Evolutionary conservation across 2,888 invertebrate species (phyloP).

Genomic region (Dasysyrphus tricinctus): DNA sequence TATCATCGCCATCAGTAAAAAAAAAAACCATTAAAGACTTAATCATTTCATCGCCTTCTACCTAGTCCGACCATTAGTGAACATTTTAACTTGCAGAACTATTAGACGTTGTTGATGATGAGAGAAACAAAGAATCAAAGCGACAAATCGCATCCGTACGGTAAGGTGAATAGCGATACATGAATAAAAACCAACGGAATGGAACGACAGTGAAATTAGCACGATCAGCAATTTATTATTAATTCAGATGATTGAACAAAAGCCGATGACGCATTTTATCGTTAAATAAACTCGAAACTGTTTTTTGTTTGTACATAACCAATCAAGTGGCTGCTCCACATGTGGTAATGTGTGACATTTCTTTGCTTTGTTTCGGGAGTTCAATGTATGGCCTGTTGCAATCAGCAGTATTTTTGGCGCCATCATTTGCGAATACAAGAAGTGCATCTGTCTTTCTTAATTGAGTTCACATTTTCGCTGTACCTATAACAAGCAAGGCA

Average conservation of each 20-base stretch:
- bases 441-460: slow-evolving; percentile 52
- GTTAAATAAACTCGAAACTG: slow-evolving; percentile 1
- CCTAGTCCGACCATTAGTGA: background rate
- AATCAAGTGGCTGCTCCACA: slow-evolving; percentile 9
- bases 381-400: slow-evolving; percentile 8
- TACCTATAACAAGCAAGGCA: slow-evolving; percentile 7
- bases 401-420: slow-evolving; percentile 55
- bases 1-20: too few relatives aligned
- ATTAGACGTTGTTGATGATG: background rate
- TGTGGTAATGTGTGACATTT: slow-evolving; percentile 30
- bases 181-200: slow-evolving; percentile 1
- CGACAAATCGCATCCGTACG: slow-evolving; percentile 7
- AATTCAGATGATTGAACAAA: slow-evolving; percentile 6
- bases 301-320: background rate
- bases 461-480: slow-evolving; percentile 66
- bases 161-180: slow-evolving; percentile 12
- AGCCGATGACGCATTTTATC: slow-evolving; percentile 15
- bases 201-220: slow-evolving; percentile 26
- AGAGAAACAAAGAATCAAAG: slow-evolving; percentile 4
- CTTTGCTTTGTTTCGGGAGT: slow-evolving; percentile 13
- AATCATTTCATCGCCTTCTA: too few relatives aligned
- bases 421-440: slow-evolving; percentile 35
- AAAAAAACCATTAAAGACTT: too few relatives aligned
- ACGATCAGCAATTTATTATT: slow-evolving; percentile 26
- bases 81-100: background rate